Evolutionary conservation across 1,140 invertebrate genomes (phyloP).

Genomic region (Apocrypta bakeri): DNA sequence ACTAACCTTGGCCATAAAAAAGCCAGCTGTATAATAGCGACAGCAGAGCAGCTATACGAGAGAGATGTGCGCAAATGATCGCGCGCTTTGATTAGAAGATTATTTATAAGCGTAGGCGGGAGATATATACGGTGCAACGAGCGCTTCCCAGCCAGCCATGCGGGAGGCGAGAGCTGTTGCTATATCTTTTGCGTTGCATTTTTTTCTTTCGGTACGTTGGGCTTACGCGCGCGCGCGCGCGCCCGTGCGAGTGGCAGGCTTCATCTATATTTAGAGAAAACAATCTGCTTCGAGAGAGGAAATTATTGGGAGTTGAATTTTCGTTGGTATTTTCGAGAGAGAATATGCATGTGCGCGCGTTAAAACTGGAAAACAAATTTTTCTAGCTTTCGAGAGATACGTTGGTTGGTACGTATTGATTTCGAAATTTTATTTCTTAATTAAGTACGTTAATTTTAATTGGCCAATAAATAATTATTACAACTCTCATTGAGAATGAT

Average conservation of each 20-base stretch:
- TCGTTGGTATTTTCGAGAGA: no score
- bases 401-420: no score
- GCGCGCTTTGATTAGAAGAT: slow-evolving; percentile 25
- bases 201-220: not conserved
- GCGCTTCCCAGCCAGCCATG: not conserved
- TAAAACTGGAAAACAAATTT: no score
- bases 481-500: no score
- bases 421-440: no score
- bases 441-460: no score
- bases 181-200: not conserved
- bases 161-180: slow-evolving; percentile 15
- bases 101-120: slow-evolving; percentile 11
- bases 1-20: slow-evolving; percentile 29
- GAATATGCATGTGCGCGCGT: no score
- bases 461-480: no score
- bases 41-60: not conserved
- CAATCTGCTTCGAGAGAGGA: not conserved
- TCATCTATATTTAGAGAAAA: slow-evolving; percentile 15
- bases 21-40: not conserved
- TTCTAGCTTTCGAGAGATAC: no score
- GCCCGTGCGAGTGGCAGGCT: not conserved
- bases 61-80: not conserved
- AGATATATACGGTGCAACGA: no score
- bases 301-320: not conserved
- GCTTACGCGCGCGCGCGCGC: not conserved